A percentile compares a stretch with the other conserved stretches of the same genome.
These are phyloP conservation scores for Cephus spinipes DNA, from an alignment of 2,888 invertebrate species.

Conservation along the genomic window DNA sequence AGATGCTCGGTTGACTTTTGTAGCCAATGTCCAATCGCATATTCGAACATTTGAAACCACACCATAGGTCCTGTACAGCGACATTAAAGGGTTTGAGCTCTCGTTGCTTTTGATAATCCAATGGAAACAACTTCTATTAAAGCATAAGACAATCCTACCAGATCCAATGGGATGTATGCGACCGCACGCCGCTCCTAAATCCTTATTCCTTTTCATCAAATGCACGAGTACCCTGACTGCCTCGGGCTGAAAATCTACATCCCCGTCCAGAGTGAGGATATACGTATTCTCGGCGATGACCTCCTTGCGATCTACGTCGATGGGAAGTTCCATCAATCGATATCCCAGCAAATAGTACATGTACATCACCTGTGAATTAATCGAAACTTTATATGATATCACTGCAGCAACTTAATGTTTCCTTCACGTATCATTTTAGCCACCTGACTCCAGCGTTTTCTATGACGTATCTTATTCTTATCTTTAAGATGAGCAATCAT, in stretches of 20 bases:
- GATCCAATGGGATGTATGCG: slow-evolving; percentile 90
- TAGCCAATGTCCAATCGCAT: slow-evolving; percentile 93
- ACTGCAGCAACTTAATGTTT: too few species aligned
- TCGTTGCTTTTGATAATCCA: background rate
- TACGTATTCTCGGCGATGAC: slow-evolving; percentile 85
- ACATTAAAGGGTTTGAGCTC: background rate
- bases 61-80: slow-evolving; percentile 77
- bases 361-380: slow-evolving; percentile 79
- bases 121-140: too few species aligned
- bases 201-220: slow-evolving; percentile 86
- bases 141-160: slow-evolving; percentile 44
- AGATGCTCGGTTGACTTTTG: slow-evolving; percentile 93
- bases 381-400: too few species aligned
- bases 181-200: slow-evolving; percentile 88
- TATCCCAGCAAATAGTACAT: slow-evolving; percentile 92
- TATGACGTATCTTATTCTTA: slow-evolving; percentile 86
- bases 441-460: slow-evolving; percentile 94
- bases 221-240: slow-evolving; percentile 85
- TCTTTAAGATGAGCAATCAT: slow-evolving; percentile 91
- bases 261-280: slow-evolving; percentile 87
- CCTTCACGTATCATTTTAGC: slow-evolving; percentile 7
- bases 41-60: slow-evolving; percentile 91
- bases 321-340: slow-evolving; percentile 78
- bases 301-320: slow-evolving; percentile 73
- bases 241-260: slow-evolving; percentile 87